Base-by-base conservation (phyloP, 2,888 invertebrate species). In the Odontocerum albicorne region DNA sequence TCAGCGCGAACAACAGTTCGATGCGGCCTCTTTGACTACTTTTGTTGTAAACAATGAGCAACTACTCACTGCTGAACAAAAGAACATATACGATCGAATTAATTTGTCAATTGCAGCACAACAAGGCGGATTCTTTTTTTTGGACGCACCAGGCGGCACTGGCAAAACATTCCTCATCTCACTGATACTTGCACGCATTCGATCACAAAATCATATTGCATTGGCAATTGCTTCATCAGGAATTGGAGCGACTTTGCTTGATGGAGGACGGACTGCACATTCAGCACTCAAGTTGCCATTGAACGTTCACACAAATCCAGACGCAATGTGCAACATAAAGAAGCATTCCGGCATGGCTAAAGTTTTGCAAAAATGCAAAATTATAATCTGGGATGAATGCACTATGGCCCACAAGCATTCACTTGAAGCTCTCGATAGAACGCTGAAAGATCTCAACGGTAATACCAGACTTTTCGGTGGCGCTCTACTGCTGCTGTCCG, bases 121-220 rank as follows among this genome's bases (percentile, higher is more conserved):
- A 27, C n/a, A 43, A 20, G 31, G 13, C 13, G 27, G 13, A 8
- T 13, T 27, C 13, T 43, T 27, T 21, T 12, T 31, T 13, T 13
- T 43, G 19, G 31, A 31, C 72, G 33, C 33, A n/a, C 33, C 33
- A 33, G 33, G 33, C 15, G n/a, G 33, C 12, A 33, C 33, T 33
- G 33, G 72, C 2, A 72, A 72, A 65, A 70, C 67, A 12, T 74
- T 67, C 57, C 44, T 72, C 1, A 65, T 71, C 17, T 36, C 36
- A 10, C n/a, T n/a, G n/a, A n/a, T n/a, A n/a, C n/a, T n/a, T n/a
- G n/a, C n/a, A n/a, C n/a, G n/a, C n/a, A n/a, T n/a, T n/a, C n/a
- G n/a, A n/a, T n/a, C n/a, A n/a, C n/a, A n/a, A n/a, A n/a, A n/a
- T n/a, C n/a, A n/a, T n/a, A n/a, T n/a, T n/a, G n/a, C n/a, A n/a